Base-by-base conservation (phyloP, 2,113 vertebrate species). In the Menura novaehollandiae region DNA sequence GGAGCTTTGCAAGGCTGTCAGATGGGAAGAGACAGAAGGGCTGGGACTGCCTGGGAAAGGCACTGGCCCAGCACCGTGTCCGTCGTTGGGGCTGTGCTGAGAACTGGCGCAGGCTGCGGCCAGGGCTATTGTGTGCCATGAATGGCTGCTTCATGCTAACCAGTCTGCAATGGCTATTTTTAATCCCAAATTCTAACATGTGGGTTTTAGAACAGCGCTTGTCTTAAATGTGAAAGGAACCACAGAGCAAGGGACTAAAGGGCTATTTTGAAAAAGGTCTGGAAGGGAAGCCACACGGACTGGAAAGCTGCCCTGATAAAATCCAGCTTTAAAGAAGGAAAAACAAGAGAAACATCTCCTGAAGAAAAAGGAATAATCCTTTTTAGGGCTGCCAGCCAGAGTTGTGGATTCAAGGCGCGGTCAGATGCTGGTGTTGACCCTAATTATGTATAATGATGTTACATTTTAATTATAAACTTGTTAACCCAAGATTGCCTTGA, bases 141-240 rank as follows among this genome's bases (percentile, higher is more conserved):
- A 97, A 96, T 86, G 91, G 66, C 76, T 94, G 86, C 86, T 96
- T 96, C 92, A 85, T 87, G 86, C 92, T 87, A 81, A 79, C 86
- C 73, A 59, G 60, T 92, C 91, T 94, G 93, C 3, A 10, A 35
- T n/a, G 47, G 83, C 80, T 97, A 96, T 94, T 96, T 96, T 96
- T 96, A 94, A 95, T 93, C 86, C 83, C 83, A 89, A 74, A 92
- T 93, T 90, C 77, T 84, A 91, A 89, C 69, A 87, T 93, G 88
- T 4, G 58, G 93, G 93, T 94, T 94, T 96, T 85, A 89, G 91
- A 95, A 93, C 74, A 96, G 83, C 2, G 30, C 80, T 96, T 95
- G 73, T 96, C 80, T 96, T 21, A 6, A 92, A 92, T 85, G 86
- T 91, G 92, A 95, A 96, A 96, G 93, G 92, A 95, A 95, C 95